Evolutionary conservation across 2,888 invertebrate species (phyloP), one percentile per base, ranked within the genome.

Genomic region (Thymelicus acteon): DNA sequence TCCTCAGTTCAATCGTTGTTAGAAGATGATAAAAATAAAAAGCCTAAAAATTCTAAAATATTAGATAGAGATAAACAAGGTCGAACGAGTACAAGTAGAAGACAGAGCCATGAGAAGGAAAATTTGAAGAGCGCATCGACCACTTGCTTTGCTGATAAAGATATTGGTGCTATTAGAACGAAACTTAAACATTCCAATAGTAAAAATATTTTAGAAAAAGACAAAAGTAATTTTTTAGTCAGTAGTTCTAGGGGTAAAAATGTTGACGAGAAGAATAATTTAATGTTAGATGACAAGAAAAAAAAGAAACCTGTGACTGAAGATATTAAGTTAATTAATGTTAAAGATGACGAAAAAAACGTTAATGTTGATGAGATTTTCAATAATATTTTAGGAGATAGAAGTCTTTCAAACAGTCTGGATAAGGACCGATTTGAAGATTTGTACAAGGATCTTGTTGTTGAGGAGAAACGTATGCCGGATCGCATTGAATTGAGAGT

Each of bases 131-230:
- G 77, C 76, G 72, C 80, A 72, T 80, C 86, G 72, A 81, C 84
- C 63, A 82, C 85, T 72, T 81, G 85, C 78, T 80, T 80, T 73
- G 72, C 81, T 77, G 87, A 86, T 72, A 91, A 86, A 84, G 92
- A 93, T 76, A 89, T 85, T 91, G 93, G 93, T 93, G 93, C 93
- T 93, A 91, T 86, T 88, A 93, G 86, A 88, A 85, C 88, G 84
- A 93, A 93, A 92, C 80, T 87, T 82, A 92, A 91, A 91, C 93
- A 93, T 93, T 93, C 93, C 93, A 91, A 78, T 88, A 89, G 81
- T 85, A 91, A 89, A 84, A 87, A 78, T 89, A 89, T 86, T 87
- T 87, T 92, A 91, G 92, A 91, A 79, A 92, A 92, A 92, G 92
- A 90, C 87, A 92, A 89, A 89, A 84, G 79, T 87, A 91, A 87